Conservation (phyloP, 1,140 invertebrate species). For the Acromyrmex heyeri region DNA sequence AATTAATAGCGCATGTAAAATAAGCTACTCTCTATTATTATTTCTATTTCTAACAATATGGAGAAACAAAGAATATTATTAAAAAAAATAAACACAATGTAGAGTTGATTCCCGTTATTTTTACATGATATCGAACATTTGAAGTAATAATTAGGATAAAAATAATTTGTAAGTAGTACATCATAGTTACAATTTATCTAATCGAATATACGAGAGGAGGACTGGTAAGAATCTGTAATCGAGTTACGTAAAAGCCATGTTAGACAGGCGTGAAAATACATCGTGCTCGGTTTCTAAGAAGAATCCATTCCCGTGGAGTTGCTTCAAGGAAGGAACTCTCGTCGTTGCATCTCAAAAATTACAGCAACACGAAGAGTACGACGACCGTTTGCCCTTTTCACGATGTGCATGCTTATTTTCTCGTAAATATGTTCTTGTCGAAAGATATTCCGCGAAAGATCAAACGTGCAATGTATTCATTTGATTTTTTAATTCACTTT, state of each 20-base stretch:
- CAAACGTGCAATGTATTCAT: neutral
- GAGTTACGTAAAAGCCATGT: conserved; percentile 70
- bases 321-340: conserved; percentile 58
- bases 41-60: neutral
- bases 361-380: conserved; percentile 34
- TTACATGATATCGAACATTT: neutral
- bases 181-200: conserved; percentile 3
- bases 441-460: conserved; percentile 35
- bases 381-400: conserved; percentile 62
- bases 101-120: neutral
- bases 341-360: conserved; percentile 53
- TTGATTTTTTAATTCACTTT: neutral
- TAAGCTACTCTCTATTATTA: neutral
- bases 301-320: conserved; percentile 6
- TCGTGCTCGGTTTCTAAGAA: conserved; percentile 68
- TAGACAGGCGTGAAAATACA: conserved; percentile 78
- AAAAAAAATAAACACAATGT: neutral
- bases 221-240: conserved; percentile 68
- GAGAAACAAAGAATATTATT: neutral
- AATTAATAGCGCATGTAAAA: neutral
- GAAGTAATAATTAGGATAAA: conserved; percentile 29
- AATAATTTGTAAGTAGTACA: neutral
- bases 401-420: conserved; percentile 53
- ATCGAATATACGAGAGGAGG: conserved; percentile 39
- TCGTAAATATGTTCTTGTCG: conserved; percentile 62